These are phyloP conservation scores for Reticulitermes speratus DNA, from an alignment of 1,140 invertebrate genomes.

Conservation along the genomic window DNA sequence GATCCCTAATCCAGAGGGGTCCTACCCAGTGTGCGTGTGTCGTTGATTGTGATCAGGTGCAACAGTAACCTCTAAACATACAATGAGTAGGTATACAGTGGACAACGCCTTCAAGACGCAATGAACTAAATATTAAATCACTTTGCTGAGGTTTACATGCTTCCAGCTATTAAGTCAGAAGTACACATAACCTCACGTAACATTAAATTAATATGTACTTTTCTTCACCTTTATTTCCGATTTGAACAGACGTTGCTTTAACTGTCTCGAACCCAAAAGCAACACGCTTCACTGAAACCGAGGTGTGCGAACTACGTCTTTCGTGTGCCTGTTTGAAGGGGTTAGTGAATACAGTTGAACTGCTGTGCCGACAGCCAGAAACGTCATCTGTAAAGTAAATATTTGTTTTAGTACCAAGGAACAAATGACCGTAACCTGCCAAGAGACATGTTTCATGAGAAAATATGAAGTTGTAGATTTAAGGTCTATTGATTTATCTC, in stretches of 20 bases:
- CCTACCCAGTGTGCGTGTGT: no score
- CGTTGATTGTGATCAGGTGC: no score
- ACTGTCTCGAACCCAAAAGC: neutral
- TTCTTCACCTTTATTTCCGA: no score
- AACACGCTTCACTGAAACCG: neutral
- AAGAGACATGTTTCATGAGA: neutral
- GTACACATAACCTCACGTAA: no score
- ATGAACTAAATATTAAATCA: no score
- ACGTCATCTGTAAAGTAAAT: conserved; percentile 2
- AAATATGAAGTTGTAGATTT: neutral
- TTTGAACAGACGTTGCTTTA: neutral
- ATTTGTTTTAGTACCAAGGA: neutral
- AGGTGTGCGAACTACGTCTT: neutral
- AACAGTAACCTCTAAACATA: no score
- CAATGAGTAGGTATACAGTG: no score
- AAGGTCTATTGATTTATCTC: neutral
- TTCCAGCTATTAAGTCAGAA: no score
- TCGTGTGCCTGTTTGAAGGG: neutral
- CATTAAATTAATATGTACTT: no score
- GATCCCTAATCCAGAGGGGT: no score
- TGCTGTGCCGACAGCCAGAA: neutral
- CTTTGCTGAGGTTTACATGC: no score
- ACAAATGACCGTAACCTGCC: neutral
- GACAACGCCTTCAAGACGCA: no score
- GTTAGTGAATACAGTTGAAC: neutral